Evolutionary conservation across 1,140 invertebrate genomes (phyloP), one percentile per base, ranked within the genome.

Genomic region (Macrosteles quadrilineatus): DNA sequence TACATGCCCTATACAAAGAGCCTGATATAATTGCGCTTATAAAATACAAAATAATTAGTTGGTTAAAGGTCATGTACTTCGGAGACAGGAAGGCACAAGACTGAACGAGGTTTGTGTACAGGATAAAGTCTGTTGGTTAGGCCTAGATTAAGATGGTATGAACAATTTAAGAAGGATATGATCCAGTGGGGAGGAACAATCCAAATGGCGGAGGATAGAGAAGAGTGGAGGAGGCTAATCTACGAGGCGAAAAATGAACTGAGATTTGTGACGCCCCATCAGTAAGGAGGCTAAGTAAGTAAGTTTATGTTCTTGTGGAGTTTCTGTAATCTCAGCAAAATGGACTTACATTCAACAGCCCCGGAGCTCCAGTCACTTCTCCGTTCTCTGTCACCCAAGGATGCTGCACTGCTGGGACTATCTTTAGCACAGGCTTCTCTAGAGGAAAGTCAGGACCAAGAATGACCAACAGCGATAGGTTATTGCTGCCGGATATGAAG

Each of bases 401-500:
- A 80, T 92, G 91, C 2, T 80, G 79, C 67, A 91, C 81, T 17
- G 82, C 77, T 1, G 90, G 91, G 64, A 84, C 85, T 25, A 92
- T 82, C 75, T 84, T 85, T 59, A 92, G 84, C 32, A 85, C 81
- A 31, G 91, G 91, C 74, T 89, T 90, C 75, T 90, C 88, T 76
- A 88, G 83, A 45, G 91, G 91, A 82, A 92, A 92, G 69, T 91
- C 86, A 12, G 85, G 83, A 17, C 84, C 80, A 62, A 92, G 74
- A 12, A 85, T 80, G 21, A 92, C 85, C 76, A 85, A 84, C 74
- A 92, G 80, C 69, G 83, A 83, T 78, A 91, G 86, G 75, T 85
- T 83, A 69, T 83, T 85, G 12, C 83, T 83, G 53, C 85, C 85
- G 64, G 86, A 83, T 65, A 80, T 77, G 76, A 92, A 92, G 77